phyloP scores from a whole-genome alignment of 1,140 invertebrate species.

The Sitodiplosis mosellana region DNA sequence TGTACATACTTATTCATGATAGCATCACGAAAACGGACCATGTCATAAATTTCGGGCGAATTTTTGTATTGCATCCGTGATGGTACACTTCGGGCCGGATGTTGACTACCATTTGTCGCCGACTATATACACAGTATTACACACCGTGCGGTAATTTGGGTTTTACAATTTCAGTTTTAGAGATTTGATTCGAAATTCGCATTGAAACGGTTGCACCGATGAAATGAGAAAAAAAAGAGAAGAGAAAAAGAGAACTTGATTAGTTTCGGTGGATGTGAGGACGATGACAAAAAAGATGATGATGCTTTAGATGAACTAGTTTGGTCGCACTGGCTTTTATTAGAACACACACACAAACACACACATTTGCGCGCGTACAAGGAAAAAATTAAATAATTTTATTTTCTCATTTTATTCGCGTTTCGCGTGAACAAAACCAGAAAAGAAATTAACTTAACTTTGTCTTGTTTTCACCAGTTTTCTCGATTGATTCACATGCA shows the following conservation, averaged over 20 bases:
- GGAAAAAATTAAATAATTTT: no score
- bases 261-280: not conserved
- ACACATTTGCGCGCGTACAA: no score
- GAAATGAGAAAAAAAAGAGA: not conserved
- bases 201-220: no score
- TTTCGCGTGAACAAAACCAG: no score
- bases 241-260: not conserved
- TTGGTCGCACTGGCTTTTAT: no score
- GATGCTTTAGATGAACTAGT: no score
- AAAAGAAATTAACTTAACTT: no score
- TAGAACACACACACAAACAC: no score
- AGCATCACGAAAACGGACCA: not conserved
- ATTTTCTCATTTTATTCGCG: no score
- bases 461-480: not conserved
- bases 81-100: not conserved
- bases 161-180: not conserved
- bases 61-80: not conserved
- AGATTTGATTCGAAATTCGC: not conserved
- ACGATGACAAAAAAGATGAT: no score
- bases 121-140: no score
- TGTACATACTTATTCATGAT: not conserved
- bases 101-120: not conserved
- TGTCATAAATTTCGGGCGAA: not conserved
- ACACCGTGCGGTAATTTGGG: not conserved
- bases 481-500: not conserved